Base-by-base conservation (phyloP, 2,888 invertebrate genomes). In the Loripinus fragilis region DNA sequence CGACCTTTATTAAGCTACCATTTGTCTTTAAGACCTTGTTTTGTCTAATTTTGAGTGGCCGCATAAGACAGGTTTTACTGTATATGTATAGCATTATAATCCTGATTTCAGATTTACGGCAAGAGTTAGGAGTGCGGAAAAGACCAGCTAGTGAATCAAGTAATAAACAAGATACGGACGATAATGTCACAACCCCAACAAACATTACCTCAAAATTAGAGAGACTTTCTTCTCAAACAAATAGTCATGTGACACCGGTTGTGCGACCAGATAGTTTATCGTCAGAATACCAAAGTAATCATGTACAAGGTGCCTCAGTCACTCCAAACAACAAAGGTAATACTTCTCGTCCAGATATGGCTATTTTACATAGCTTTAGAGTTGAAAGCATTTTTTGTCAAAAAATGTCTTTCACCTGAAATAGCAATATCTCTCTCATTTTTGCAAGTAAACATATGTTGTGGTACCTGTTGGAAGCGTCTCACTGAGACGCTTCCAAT, bases 31-130 rank as follows among this genome's bases (percentile, higher is more conserved):
- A n/a, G n/a, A n/a, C n/a, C n/a, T n/a, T n/a, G n/a, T n/a, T n/a
- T n/a, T n/a, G n/a, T n/a, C n/a, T n/a, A n/a, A n/a, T n/a, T n/a
- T n/a, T n/a, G n/a, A n/a, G n/a, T n/a, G n/a, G n/a, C n/a, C n/a
- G n/a, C n/a, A n/a, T n/a, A n/a, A n/a, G n/a, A n/a, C n/a, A n/a
- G n/a, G n/a, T n/a, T n/a, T n/a, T n/a, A n/a, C n/a, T n/a, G n/a
- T n/a, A n/a, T n/a, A n/a, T n/a, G n/a, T n/a, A n/a, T n/a, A n/a
- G n/a, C 5, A 38, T 8, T 38, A 38, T 38, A 38, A 38, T 38
- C 12, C 38, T 38, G 60, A 65, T 75, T 82, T 35, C 93, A 97
- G 98, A 98, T 95, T 95, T 98, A 91, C 97, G 97, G 73, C 90
- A 90, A 80, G 93, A 93, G 82, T 83, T 93, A 64, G 88, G 87